Evolutionary conservation across 2,113 vertebrate species (phyloP), one percentile per base, ranked within the genome.

Genomic region (Tragelaphus buxtoni): DNA sequence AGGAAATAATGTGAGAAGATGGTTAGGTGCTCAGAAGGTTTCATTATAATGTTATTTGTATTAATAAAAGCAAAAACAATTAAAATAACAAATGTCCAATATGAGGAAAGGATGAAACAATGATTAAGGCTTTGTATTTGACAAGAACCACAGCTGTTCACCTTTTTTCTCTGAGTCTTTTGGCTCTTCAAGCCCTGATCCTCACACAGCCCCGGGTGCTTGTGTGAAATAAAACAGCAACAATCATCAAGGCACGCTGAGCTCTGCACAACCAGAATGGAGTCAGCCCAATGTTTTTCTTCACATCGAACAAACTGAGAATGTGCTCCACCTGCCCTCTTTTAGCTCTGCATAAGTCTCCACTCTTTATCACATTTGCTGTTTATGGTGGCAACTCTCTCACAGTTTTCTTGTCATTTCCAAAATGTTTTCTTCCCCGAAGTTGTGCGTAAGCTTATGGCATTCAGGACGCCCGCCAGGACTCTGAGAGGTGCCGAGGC

Each of bases 271-370:
- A 45, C 91, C 72, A 76, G 88, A 89, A 94, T 94, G 98, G 93
- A 97, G 74, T 65, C 96, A 85, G 95, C 95, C 95, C 97, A 94
- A 94, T 98, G 98, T 98, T 98, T 98, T 98, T 97, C 97, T 90
- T 98, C 97, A 88, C 97, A 95, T 97, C 69, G 16, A 32, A 94
- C 93, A 96, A 98, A 97, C 98, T 97, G 97, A 97, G 98, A 98
- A 98, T 39, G 30, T 42, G 5, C 97, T 89, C 97, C 98, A 97
- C 97, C 97, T 98, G 98, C 96, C 97, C 96, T 97, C 94, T 80
- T 88, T 97, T 94, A 90, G 92, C 97, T 97, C 97, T 97, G 96
- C 98, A 97, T 97, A 97, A 87, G 97, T 91, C 95, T 88, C 88
- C 53, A 28, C 58, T 95, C 97, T 97, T 98, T 98, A 97, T 93